These are phyloP conservation scores for Mormyrops boulengeri DNA, from an alignment of 2,797 vertebrate species.

Conservation along the genomic window DNA sequence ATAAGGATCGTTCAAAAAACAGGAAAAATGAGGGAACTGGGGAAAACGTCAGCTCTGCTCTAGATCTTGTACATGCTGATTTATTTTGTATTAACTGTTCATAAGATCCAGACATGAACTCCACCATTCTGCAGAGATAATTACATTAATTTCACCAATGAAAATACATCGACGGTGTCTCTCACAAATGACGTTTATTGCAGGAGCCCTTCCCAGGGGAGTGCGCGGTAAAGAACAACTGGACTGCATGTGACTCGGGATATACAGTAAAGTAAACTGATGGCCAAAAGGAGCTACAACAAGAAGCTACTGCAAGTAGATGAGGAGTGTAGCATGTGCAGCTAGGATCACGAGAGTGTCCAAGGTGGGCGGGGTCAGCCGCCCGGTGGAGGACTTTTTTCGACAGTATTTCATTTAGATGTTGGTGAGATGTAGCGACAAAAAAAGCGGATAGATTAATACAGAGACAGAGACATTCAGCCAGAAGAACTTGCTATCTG, in stretches of 20 bases:
- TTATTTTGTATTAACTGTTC: background rate
- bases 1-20: conserved; percentile 41
- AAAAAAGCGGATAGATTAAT: conserved; percentile 18
- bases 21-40: conserved; percentile 42
- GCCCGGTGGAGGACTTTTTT: background rate
- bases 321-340: conserved; percentile 52
- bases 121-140: background rate
- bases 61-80: background rate
- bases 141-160: background rate
- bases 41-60: conserved; percentile 39
- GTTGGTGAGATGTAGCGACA: conserved; percentile 27
- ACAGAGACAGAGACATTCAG: background rate
- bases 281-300: background rate
- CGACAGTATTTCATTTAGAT: background rate
- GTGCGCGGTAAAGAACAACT: background rate
- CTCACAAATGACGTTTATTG: background rate
- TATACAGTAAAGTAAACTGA: background rate
- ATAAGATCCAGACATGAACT: background rate
- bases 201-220: background rate
- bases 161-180: background rate
- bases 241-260: background rate
- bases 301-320: background rate
- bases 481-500: background rate
- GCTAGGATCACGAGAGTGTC: conserved; percentile 46
- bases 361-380: conserved; percentile 38